Evolutionary conservation across 1,140 invertebrate species (phyloP).

Genomic region (Vanessa atalanta): DNA sequence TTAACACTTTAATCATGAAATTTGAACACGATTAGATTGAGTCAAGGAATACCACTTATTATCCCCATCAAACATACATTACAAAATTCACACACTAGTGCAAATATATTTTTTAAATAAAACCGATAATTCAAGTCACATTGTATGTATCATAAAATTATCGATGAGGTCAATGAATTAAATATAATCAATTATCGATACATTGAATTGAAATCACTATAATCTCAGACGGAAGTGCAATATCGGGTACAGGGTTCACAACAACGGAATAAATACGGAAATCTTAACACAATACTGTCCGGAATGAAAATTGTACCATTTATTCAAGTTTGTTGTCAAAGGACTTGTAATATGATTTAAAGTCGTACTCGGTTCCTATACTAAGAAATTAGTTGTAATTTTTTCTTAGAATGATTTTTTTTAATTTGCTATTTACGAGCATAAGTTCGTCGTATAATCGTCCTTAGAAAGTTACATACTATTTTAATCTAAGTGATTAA

Average conservation of each 20-base stretch:
- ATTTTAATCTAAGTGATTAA: too few species aligned
- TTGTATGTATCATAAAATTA: neutral
- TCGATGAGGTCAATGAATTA: neutral
- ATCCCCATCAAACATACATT: too few species aligned
- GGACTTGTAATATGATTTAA: conserved; percentile 4
- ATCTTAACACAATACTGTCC: conserved; percentile 27
- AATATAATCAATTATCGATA: conserved; percentile 41
- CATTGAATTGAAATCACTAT: conserved; percentile 32
- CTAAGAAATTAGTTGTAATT: neutral
- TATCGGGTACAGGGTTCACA: conserved; percentile 62
- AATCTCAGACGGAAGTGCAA: conserved; percentile 51
- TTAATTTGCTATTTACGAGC: too few species aligned
- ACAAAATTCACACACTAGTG: too few species aligned
- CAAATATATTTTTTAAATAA: too few species aligned
- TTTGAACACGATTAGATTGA: too few species aligned
- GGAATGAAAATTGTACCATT: conserved; percentile 22
- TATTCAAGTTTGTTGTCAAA: conserved; percentile 14
- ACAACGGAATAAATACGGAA: conserved; percentile 56
- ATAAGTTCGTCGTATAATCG: too few species aligned
- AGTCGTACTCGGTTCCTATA: neutral
- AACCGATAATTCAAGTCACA: too few species aligned
- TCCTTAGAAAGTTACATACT: too few species aligned
- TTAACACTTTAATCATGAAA: too few species aligned
- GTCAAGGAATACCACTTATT: too few species aligned
- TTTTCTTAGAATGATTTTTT: neutral